phyloP scores from a whole-genome alignment of 2,888 invertebrate species.

The Villa cingulata region DNA sequence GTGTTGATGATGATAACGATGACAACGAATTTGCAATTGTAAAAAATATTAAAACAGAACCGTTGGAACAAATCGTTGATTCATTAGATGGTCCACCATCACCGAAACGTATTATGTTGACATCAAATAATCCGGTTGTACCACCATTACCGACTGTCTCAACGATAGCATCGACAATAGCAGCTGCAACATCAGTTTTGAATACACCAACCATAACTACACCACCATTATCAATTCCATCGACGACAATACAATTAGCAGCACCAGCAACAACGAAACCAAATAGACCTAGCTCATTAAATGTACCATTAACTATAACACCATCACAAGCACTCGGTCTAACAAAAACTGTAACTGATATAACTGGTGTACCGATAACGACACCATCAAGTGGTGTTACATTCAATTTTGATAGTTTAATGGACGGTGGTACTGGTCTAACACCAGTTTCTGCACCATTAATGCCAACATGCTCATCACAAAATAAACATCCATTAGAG shows the following conservation, averaged over 20 bases:
- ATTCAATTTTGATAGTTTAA: constrained; percentile 83
- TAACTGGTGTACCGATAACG: constrained; percentile 69
- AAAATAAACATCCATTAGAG: constrained; percentile 49
- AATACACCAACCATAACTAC: constrained; percentile 30
- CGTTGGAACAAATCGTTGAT: constrained; percentile 23
- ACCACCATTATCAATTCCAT: constrained; percentile 20
- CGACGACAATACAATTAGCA: constrained; percentile 12
- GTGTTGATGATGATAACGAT: constrained; percentile 14
- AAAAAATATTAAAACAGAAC: constrained; percentile 19
- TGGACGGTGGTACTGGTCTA: constrained; percentile 86
- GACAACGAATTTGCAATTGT: constrained; percentile 5
- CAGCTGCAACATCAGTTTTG: constrained; percentile 35
- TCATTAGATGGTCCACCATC: constrained; percentile 29
- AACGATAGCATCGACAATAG: constrained; percentile 25
- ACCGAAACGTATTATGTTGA: constrained; percentile 24
- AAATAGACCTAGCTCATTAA: constrained; percentile 59
- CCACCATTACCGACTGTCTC: constrained; percentile 30
- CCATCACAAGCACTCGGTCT: constrained; percentile 42
- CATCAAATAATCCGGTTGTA: constrained; percentile 18
- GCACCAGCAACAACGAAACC: constrained; percentile 35
- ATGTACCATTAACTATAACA: constrained; percentile 46
- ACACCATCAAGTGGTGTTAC: constrained; percentile 78
- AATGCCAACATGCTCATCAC: constrained; percentile 53
- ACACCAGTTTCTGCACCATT: constrained; percentile 69
- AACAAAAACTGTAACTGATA: constrained; percentile 41